Evolutionary conservation across 1,140 invertebrate genomes (phyloP).

Genomic region (Drosophila pandora): DNA sequence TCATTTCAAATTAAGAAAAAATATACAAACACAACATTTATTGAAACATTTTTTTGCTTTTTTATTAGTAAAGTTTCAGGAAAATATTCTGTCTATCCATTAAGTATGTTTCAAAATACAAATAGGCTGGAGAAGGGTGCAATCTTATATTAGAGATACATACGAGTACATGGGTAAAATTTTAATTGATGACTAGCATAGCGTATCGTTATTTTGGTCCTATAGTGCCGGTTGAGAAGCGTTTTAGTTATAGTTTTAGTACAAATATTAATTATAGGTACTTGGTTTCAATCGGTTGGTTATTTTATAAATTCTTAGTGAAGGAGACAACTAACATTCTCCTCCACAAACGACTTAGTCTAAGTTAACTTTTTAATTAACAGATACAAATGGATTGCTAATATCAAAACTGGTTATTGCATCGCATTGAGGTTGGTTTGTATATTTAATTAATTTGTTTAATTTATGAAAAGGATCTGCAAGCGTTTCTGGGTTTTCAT

Average conservation of each 20-base stretch:
- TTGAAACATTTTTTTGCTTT: slow-evolving; percentile 28
- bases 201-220: slow-evolving; percentile 28
- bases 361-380: slow-evolving; percentile 31
- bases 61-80: slow-evolving; percentile 46
- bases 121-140: slow-evolving; percentile 32
- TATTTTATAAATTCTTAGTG: background rate
- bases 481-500: slow-evolving; percentile 7
- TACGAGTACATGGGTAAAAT: slow-evolving; percentile 27
- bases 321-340: background rate
- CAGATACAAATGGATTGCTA: background rate
- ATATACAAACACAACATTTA: background rate
- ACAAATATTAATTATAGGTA: slow-evolving; percentile 22
- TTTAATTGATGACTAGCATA: slow-evolving; percentile 43
- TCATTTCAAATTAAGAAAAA: background rate
- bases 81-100: slow-evolving; percentile 45
- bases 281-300: slow-evolving; percentile 30
- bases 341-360: slow-evolving; percentile 23
- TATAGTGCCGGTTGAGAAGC: slow-evolving; percentile 40
- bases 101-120: slow-evolving; percentile 43
- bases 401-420: slow-evolving; percentile 33
- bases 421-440: slow-evolving; percentile 14
- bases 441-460: background rate
- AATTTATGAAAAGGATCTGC: background rate
- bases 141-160: slow-evolving; percentile 22
- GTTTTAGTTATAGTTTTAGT: slow-evolving; percentile 25